A percentile compares a stretch with the other conserved stretches of the same genome.
phyloP scores from a whole-genome alignment of 2,113 vertebrate genomes.

The Centropristis striata region DNA sequence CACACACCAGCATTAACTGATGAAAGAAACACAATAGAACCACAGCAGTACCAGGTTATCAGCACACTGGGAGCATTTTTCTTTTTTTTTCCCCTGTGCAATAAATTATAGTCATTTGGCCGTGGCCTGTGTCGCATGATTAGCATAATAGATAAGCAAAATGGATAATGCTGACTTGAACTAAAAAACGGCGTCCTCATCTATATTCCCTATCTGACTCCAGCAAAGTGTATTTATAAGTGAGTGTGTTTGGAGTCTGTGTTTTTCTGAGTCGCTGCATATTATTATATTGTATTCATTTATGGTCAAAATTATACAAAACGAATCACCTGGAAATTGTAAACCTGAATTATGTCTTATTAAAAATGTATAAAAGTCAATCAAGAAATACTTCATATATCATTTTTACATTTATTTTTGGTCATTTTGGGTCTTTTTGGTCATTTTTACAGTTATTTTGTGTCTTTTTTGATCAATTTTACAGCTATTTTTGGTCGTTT shows the following conservation, averaged over 20 bases:
- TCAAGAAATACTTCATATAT: background rate
- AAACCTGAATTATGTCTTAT: background rate
- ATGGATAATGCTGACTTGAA: conserved; percentile 22
- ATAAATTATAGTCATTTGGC: no score
- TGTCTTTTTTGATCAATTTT: no score
- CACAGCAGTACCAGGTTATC: background rate
- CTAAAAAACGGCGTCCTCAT: background rate
- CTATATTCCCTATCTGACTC: background rate
- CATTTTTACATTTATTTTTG: no score
- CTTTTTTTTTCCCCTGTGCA: background rate
- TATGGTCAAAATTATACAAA: background rate
- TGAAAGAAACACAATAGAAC: background rate
- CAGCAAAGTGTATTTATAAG: background rate
- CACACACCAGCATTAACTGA: background rate
- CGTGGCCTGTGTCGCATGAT: background rate
- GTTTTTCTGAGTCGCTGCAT: no score
- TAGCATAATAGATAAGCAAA: conserved; percentile 16
- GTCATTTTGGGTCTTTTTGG: no score
- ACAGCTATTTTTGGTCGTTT: no score
- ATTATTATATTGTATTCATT: no score
- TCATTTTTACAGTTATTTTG: no score
- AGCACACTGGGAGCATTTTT: background rate
- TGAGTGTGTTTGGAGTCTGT: background rate
- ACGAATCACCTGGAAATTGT: background rate
- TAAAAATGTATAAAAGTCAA: background rate